Conservation (phyloP, 2,797 vertebrate genomes). For the Peromyscus aztecus region DNA sequence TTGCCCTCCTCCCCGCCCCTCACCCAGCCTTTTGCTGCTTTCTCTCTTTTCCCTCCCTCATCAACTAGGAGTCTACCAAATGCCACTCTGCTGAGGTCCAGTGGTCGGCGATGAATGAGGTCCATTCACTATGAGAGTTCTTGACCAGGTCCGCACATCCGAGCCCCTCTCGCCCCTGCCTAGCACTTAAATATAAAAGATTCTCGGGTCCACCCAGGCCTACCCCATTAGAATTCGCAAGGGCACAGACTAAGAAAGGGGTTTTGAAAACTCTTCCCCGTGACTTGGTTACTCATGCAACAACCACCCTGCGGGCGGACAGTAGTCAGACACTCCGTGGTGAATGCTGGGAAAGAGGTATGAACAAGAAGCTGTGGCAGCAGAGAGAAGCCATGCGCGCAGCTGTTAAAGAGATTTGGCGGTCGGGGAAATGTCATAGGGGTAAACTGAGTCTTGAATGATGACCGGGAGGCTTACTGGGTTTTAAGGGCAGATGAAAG, state of each 20-base stretch:
- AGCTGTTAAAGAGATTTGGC: neutral
- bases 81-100: neutral
- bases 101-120: neutral
- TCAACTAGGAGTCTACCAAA: neutral
- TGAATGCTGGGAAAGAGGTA: neutral
- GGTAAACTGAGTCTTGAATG: neutral
- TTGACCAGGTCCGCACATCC: neutral
- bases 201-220: neutral
- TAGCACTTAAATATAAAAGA: neutral
- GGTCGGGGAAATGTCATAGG: neutral
- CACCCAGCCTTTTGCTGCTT: no score
- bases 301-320: neutral
- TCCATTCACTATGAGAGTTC: neutral
- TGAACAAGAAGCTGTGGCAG: neutral
- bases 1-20: no score
- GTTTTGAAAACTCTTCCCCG: neutral
- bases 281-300: neutral
- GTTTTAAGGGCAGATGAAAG: neutral
- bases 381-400: neutral
- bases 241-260: neutral
- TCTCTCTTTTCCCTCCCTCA: neutral
- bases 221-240: neutral
- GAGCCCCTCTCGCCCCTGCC: neutral
- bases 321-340: neutral
- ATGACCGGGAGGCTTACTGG: neutral